Evolutionary conservation across 2,797 vertebrate species (phyloP).

Genomic region (Acanthurus tractus): DNA sequence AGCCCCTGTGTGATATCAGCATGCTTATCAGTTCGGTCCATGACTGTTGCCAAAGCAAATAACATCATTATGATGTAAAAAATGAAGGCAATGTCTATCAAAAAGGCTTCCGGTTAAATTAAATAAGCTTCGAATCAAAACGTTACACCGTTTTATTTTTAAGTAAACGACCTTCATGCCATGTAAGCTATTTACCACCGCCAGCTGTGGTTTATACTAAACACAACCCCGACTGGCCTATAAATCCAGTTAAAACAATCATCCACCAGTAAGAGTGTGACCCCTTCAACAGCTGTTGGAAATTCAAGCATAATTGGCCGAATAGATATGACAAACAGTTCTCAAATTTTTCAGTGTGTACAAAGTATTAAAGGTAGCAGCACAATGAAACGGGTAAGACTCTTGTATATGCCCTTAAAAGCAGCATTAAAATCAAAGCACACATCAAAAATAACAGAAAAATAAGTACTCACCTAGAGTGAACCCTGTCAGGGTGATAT

Average conservation of each 20-base stretch:
- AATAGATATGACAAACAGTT: too few species aligned
- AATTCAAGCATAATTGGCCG: background rate
- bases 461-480: too few species aligned
- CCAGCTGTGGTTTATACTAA: background rate
- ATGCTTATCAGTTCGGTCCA: background rate
- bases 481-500: too few species aligned
- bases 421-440: too few species aligned
- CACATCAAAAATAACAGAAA: too few species aligned
- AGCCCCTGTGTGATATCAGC: background rate
- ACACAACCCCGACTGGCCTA: background rate
- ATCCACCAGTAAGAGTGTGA: background rate
- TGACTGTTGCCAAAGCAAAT: slow-evolving; percentile 2
- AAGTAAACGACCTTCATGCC: background rate
- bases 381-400: too few species aligned
- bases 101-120: too few species aligned
- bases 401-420: background rate
- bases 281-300: background rate
- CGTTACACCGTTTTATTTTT: background rate
- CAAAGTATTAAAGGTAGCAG: too few species aligned
- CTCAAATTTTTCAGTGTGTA: too few species aligned
- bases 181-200: background rate
- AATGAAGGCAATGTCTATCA: too few species aligned
- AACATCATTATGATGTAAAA: background rate
- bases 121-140: background rate
- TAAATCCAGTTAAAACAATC: background rate